Evolutionary conservation across 2,797 vertebrate genomes (phyloP).

Genomic region (Lemur catta): DNA sequence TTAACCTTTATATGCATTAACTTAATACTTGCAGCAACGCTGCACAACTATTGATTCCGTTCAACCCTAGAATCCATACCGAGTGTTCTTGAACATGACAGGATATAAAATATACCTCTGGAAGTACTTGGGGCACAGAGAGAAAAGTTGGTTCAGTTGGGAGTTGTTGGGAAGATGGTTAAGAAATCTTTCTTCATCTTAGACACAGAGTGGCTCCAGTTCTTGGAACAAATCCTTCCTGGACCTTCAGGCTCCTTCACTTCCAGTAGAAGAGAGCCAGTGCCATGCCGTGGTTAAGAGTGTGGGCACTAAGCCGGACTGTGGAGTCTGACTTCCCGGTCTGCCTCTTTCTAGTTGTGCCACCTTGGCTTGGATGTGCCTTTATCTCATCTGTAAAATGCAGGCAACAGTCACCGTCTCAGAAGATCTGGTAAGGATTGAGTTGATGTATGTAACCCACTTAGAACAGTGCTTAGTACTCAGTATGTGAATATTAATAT

Average conservation of each 20-base stretch:
- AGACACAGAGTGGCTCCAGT: background rate
- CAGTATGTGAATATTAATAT: background rate
- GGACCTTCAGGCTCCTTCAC: background rate
- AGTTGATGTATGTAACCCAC: background rate
- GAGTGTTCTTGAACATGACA: background rate
- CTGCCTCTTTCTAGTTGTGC: background rate
- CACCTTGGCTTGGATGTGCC: background rate
- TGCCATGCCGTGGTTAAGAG: too few relatives aligned
- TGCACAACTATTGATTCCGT: background rate
- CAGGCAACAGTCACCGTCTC: background rate
- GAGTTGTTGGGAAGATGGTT: background rate
- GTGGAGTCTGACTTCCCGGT: background rate
- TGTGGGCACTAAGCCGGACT: background rate
- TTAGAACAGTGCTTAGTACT: background rate
- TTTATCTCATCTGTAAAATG: background rate
- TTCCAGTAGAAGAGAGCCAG: background rate
- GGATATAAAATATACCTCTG: background rate
- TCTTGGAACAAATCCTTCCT: background rate
- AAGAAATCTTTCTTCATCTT: background rate
- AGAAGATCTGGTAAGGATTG: background rate
- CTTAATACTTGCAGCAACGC: background rate
- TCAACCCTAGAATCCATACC: background rate
- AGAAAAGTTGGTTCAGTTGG: background rate
- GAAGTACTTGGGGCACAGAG: too few relatives aligned
- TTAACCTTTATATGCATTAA: background rate